These are phyloP conservation scores for Drosophila ogumai DNA, from an alignment of 1,140 invertebrate species.

Conservation along the genomic window DNA sequence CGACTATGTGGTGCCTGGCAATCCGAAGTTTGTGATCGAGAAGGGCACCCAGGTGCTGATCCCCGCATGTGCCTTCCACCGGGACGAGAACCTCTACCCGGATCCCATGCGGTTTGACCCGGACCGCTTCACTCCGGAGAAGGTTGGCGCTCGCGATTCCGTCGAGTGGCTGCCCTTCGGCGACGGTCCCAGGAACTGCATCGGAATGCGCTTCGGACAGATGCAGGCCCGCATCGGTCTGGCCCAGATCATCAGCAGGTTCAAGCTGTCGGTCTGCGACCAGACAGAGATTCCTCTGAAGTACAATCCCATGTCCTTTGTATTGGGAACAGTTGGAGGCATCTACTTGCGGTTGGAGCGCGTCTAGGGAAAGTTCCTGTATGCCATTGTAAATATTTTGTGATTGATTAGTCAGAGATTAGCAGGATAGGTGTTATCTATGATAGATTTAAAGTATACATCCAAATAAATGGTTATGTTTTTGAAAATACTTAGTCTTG, in stretches of 20 bases:
- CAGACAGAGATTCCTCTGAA: constrained; percentile 59
- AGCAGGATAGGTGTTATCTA: background rate
- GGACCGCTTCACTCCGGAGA: constrained; percentile 86
- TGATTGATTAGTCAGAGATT: background rate
- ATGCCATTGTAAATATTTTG: background rate
- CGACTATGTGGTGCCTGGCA: constrained; percentile 87
- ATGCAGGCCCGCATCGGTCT: constrained; percentile 85
- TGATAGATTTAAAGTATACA: background rate
- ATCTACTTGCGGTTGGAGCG: constrained; percentile 49
- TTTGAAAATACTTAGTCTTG: too few species aligned
- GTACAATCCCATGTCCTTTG: constrained; percentile 51
- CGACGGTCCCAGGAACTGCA: constrained; percentile 86
- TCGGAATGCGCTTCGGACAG: constrained; percentile 85
- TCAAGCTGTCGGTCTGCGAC: constrained; percentile 67
- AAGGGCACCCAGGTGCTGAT: constrained; percentile 88
- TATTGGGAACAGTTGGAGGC: constrained; percentile 52
- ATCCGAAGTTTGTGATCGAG: constrained; percentile 86
- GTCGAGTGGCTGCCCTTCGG: constrained; percentile 89
- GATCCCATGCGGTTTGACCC: constrained; percentile 88
- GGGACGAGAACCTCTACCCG: constrained; percentile 86
- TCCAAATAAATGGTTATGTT: too few species aligned
- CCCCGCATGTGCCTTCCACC: constrained; percentile 87
- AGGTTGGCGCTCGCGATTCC: constrained; percentile 84
- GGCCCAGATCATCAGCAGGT: constrained; percentile 79
- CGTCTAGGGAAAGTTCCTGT: background rate